Evolutionary conservation across 2,113 vertebrate species (phyloP).

Genomic region (Melanotaenia duboulayi): DNA sequence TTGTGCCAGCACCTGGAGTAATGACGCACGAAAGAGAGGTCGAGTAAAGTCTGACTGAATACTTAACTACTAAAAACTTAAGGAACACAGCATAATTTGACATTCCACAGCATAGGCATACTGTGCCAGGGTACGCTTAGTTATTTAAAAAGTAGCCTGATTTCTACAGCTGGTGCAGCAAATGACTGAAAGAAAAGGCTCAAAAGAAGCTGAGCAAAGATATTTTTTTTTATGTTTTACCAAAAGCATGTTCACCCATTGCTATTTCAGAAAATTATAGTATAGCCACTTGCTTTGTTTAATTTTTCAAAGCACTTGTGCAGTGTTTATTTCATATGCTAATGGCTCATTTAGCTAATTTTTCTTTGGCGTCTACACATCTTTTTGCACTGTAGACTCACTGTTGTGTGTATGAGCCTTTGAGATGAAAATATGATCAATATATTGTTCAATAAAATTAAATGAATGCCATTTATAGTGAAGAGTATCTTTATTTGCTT

Average conservation of each 20-base stretch:
- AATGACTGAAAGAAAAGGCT: conserved; percentile 5
- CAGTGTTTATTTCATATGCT: not conserved
- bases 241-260: not conserved
- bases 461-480: not conserved
- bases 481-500: not conserved
- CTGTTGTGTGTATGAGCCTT: not conserved
- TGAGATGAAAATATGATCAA: not conserved
- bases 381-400: not conserved
- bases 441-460: not conserved
- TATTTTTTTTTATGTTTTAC: conserved; percentile 14
- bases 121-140: not conserved
- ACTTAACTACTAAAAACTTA: conserved; percentile 11
- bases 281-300: not conserved
- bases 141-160: conserved; percentile 11
- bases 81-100: conserved; percentile 9
- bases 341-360: conserved; percentile 5
- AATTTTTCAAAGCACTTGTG: too few relatives aligned
- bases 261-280: not conserved
- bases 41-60: not conserved
- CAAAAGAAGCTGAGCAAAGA: conserved; percentile 1
- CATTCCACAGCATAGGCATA: not conserved
- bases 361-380: conserved; percentile 2
- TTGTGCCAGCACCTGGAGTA: conserved; percentile 66
- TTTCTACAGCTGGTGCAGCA: conserved; percentile 10
- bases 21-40: conserved; percentile 17